Evolutionary conservation across 2,888 invertebrate genomes (phyloP), one percentile per base, ranked within the genome.

Genomic region (Acanthosoma haemorrhoidale): DNA sequence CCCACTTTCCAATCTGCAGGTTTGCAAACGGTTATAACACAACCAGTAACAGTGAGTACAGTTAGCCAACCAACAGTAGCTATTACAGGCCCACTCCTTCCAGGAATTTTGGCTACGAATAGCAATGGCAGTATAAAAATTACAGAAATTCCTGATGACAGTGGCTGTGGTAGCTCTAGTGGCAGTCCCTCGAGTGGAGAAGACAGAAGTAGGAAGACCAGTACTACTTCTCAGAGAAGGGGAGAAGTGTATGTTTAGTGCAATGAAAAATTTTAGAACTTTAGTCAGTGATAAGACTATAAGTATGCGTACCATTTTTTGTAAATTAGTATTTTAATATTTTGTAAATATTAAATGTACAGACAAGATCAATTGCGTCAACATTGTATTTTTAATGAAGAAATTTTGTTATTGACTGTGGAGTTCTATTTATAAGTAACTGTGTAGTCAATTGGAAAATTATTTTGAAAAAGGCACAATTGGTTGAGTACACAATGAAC

Each of bases 211-310:
- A 79, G 85, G 73, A 84, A 84, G 74, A 81, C 83, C 29, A 81
- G 81, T 72, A 79, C 79, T n/a, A 72, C 76, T 21, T 74, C 74
- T 18, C 74, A 74, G 60, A 84, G 84, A 75, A 78, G 84, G 43
- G 82, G 83, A 9, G 85, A 85, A 75, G 85, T 85, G 67, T 85
- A 85, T 76, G 85, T 85, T 70, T 85, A 66, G 43, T 64, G 41
- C 29, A 5, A 61, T 51, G n/a, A 51, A 32, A 43, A 51, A 51
- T 25, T 34, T 32, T 59, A 59, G 34, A 32, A 59, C 29, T 32
- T 29, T 5, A 21, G 16, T 36, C 21, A 61, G 32, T 61, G 39
- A 64, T 41, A 41, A 63, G 39, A 64, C 64, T 64, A 1, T 64
- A 64, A 51, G 38, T 64, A 8, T 64, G 39, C 39, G 16, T 64